A percentile compares a stretch with the other conserved stretches of the same genome.
These are phyloP conservation scores for Acronicta psi DNA, from an alignment of 2,888 invertebrate genomes.

Conservation along the genomic window DNA sequence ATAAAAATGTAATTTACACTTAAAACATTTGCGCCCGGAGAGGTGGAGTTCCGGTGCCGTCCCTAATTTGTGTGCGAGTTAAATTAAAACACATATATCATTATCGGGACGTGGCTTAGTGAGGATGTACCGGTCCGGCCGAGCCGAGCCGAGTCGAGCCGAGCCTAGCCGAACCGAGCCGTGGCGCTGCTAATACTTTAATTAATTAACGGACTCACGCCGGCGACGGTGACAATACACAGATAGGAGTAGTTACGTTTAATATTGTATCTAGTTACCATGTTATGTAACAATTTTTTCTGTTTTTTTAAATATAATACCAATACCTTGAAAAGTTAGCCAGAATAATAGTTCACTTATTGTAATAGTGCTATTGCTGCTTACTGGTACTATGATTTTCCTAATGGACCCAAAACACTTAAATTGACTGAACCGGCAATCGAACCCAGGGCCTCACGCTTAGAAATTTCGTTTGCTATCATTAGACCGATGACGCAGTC, in stretches of 20 bases:
- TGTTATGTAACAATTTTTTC: too few relatives aligned
- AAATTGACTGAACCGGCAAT: too few relatives aligned
- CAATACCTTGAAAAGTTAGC: too few relatives aligned
- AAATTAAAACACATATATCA: slow-evolving; percentile 57
- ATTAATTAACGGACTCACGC: slow-evolving; percentile 37
- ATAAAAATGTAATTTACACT: slow-evolving; percentile 31
- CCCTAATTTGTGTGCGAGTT: slow-evolving; percentile 46
- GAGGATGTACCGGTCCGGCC: slow-evolving; percentile 14
- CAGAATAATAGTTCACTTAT: too few relatives aligned
- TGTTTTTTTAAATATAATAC: too few relatives aligned
- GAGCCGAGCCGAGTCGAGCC: slow-evolving; percentile 11
- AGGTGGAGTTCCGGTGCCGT: slow-evolving; percentile 1
- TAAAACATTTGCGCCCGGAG: slow-evolving; percentile 3
- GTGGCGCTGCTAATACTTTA: slow-evolving; percentile 46
- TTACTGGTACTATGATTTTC: too few relatives aligned
- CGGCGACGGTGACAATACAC: slow-evolving; percentile 5
- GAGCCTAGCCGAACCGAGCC: neutral
- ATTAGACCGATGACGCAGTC: too few relatives aligned
- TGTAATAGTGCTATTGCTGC: too few relatives aligned
- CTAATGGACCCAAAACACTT: too few relatives aligned
- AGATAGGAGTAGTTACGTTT: slow-evolving; percentile 1
- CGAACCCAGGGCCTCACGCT: too few relatives aligned
- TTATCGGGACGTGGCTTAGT: slow-evolving; percentile 45
- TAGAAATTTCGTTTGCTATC: too few relatives aligned
- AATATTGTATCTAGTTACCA: neutral